These are phyloP conservation scores for Lutjanus erythropterus DNA, from an alignment of 2,113 vertebrate genomes.

Conservation along the genomic window DNA sequence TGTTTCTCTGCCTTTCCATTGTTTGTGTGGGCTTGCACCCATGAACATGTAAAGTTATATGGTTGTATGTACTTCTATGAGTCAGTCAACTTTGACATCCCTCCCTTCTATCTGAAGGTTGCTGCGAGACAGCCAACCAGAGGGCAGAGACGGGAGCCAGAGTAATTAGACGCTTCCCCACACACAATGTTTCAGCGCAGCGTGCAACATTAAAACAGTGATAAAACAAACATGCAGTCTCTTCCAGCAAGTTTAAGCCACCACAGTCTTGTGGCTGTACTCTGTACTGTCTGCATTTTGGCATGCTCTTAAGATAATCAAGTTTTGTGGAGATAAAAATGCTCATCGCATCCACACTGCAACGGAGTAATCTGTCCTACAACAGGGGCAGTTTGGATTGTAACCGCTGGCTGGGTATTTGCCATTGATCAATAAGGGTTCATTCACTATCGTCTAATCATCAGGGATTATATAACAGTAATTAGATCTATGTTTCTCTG, in stretches of 20 bases:
- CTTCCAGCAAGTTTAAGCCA: slow-evolving; percentile 15
- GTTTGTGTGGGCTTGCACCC: slow-evolving; percentile 2
- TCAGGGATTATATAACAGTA: slow-evolving; percentile 49
- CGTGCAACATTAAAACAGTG: slow-evolving; percentile 38
- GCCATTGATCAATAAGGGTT: slow-evolving; percentile 52
- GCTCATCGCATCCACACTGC: slow-evolving; percentile 31
- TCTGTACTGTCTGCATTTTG: slow-evolving; percentile 16
- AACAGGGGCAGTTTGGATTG: slow-evolving; percentile 8
- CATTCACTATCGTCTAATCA: slow-evolving; percentile 52
- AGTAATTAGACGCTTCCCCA: slow-evolving; percentile 64
- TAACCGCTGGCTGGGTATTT: slow-evolving; percentile 6
- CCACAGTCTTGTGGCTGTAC: background rate
- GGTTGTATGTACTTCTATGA: slow-evolving; percentile 33
- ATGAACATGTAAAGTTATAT: slow-evolving; percentile 21
- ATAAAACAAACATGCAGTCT: slow-evolving; percentile 37
- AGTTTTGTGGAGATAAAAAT: slow-evolving; percentile 32
- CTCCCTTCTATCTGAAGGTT: slow-evolving; percentile 49
- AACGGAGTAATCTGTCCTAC: slow-evolving; percentile 19
- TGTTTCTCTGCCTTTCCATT: slow-evolving; percentile 30
- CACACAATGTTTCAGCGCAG: slow-evolving; percentile 44
- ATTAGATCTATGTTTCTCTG: slow-evolving; percentile 52
- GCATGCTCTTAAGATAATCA: slow-evolving; percentile 43
- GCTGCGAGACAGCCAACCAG: slow-evolving; percentile 63
- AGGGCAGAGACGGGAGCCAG: slow-evolving; percentile 47
- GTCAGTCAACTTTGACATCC: slow-evolving; percentile 72